Evolutionary conservation across 1,140 invertebrate species (phyloP).

Genomic region (Drosophila melanogaster): DNA sequence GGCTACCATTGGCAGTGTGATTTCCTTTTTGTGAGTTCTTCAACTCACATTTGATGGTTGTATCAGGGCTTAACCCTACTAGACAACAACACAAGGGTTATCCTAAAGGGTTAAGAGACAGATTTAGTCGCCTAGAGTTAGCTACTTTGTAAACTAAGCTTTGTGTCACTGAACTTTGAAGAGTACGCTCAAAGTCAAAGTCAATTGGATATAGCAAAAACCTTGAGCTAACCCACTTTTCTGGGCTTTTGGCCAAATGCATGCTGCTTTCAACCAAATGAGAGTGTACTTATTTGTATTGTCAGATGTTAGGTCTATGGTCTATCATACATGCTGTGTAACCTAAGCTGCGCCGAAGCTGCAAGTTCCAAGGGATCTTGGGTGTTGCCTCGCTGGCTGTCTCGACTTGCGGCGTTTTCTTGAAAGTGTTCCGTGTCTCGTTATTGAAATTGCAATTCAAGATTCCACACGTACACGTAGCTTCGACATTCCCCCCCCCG

Average conservation of each 20-base stretch:
- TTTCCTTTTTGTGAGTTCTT: constrained; percentile 9
- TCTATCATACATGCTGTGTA: too few species aligned
- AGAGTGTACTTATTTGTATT: too few species aligned
- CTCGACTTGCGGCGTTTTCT: constrained; percentile 57
- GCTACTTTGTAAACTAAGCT: too few species aligned
- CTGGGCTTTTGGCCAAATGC: too few species aligned
- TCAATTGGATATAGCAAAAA: too few species aligned
- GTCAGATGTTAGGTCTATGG: too few species aligned
- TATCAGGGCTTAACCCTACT: background rate
- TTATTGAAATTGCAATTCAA: constrained; percentile 82
- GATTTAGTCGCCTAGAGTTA: too few species aligned
- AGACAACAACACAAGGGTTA: background rate
- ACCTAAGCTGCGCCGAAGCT: background rate
- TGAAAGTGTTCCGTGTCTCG: constrained; percentile 77
- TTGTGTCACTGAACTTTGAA: too few species aligned
- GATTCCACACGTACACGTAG: constrained; percentile 75
- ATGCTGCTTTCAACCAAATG: too few species aligned
- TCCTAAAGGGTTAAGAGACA: background rate
- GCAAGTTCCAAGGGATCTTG: constrained; percentile 27
- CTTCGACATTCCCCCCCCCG: too few species aligned
- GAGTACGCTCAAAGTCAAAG: too few species aligned
- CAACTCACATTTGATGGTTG: constrained; percentile 7
- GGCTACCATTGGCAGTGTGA: constrained; percentile 5
- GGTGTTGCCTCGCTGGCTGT: constrained; percentile 47
- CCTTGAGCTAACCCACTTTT: too few species aligned